Conservation (phyloP, 2,113 vertebrate genomes). For the Ibidorhyncha struthersii region DNA sequence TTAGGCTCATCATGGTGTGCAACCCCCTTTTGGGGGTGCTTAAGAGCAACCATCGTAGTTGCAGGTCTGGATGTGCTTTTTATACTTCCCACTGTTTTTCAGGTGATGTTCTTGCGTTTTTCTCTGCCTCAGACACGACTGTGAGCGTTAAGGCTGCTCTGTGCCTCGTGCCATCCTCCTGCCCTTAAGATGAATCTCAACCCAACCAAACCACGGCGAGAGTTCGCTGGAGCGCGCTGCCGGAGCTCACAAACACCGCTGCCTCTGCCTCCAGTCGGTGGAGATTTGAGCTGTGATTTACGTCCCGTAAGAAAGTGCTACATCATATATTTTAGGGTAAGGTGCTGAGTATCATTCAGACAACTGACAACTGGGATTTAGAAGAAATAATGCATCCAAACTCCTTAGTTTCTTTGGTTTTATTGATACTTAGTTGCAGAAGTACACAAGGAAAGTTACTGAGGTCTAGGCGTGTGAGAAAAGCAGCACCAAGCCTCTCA, state of each 20-base stretch:
- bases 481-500: background rate
- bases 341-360: rapidly evolving
- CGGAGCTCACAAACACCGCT: background rate
- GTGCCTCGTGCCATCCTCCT: background rate
- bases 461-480: background rate
- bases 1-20: background rate
- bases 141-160: background rate
- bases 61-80: rapidly evolving
- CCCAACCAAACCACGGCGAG: background rate
- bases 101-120: background rate
- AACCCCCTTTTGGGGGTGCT: background rate
- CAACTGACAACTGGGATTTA: background rate
- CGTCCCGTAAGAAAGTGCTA: background rate
- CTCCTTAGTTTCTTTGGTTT: background rate
- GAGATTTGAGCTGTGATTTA: background rate
- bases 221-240: background rate
- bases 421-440: background rate
- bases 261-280: rapidly evolving
- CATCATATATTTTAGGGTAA: background rate
- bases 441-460: no score
- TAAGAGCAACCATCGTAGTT: background rate
- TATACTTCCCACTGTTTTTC: background rate
- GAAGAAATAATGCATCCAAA: background rate
- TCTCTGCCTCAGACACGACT: background rate
- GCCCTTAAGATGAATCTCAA: background rate